A percentile compares a stretch with the other conserved stretches of the same genome.
phyloP scores from a whole-genome alignment of 2,888 invertebrate species.

The Harpalus rubripes region DNA sequence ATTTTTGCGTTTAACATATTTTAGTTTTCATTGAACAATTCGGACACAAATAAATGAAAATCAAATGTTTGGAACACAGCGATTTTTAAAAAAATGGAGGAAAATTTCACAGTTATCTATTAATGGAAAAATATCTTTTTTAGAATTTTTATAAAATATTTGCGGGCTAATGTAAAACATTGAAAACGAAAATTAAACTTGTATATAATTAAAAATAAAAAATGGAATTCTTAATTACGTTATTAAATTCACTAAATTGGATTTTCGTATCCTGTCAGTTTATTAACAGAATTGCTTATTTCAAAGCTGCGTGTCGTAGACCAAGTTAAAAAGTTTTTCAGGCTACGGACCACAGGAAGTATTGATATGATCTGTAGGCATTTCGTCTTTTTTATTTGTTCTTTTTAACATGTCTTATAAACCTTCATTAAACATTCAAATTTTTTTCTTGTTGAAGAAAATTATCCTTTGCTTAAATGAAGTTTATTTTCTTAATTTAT shows the following conservation, averaged over 20 bases:
- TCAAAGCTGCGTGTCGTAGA: constrained; percentile 45
- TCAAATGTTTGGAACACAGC: not conserved
- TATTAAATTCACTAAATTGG: constrained; percentile 45
- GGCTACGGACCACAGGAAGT: constrained; percentile 53
- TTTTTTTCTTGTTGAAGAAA: not conserved
- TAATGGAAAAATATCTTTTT: not conserved
- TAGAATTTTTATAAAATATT: not conserved
- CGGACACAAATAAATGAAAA: not conserved
- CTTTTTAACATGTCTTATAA: constrained; percentile 26
- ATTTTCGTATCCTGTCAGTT: constrained; percentile 47
- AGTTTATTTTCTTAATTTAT: constrained; percentile 6
- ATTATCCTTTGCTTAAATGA: constrained; percentile 8
- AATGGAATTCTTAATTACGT: constrained; percentile 34
- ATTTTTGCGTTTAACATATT: constrained; percentile 1
- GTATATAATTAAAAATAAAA: constrained; percentile 13
- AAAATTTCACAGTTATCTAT: not conserved
- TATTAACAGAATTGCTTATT: constrained; percentile 26
- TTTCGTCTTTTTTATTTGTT: constrained; percentile 60
- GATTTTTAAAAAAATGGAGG: not conserved
- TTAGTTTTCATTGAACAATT: not conserved
- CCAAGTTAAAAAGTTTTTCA: constrained; percentile 52
- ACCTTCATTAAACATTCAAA: constrained; percentile 17
- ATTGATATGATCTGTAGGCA: constrained; percentile 61
- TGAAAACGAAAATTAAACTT: not conserved
- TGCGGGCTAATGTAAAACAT: not conserved